Evolutionary conservation across 2,797 vertebrate species (phyloP), one percentile per base, ranked within the genome.

Genomic region (Periophthalmus magnuspinnatus): DNA sequence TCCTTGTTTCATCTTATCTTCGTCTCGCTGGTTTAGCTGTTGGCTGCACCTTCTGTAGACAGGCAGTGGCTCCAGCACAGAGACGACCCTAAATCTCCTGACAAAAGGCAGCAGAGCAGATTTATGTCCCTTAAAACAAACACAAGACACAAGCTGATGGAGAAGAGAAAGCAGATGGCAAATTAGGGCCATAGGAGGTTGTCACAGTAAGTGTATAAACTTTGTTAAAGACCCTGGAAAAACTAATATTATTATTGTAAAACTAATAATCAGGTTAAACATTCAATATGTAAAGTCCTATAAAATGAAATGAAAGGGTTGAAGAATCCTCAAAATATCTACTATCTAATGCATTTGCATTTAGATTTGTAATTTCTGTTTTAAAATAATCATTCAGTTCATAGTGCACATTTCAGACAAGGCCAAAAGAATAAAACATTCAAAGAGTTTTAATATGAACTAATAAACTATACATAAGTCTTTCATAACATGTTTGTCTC

Each of bases 81-180:
- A 79, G 77, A 75, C 52, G 24, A 81, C 72, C 70, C 74, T 81
- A 87, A 88, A 88, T 89, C 81, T 76, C 71, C 75, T 65, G 57
- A 72, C 72, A 76, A 78, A 80, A 67, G 80, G 67, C 71, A 56
- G 45, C 63, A 5, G 64, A 41, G 66, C 66, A 88, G 81, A 89
- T 86, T 85, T 83, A 86, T 72, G 57, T 28, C 52, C 57, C 56
- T 69, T 74, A 77, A 81, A 83, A 45, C 75, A 82, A 88, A 86
- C 82, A 82, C 52, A 59, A 33, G 52, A 41, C 13, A 1, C 10
- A 36, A 57, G 65, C 62, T 72, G 71, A 80, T 81, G 76, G 78
- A 82, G 66, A 56, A 79, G 70, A 69, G 54, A 36, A 70, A 76
- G 67, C 45, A 63, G 77, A 47, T 21, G 33, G 72, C 13, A 80